Evolutionary conservation across 2,888 invertebrate genomes (phyloP).

Genomic region (Drosophila anomalipes): DNA sequence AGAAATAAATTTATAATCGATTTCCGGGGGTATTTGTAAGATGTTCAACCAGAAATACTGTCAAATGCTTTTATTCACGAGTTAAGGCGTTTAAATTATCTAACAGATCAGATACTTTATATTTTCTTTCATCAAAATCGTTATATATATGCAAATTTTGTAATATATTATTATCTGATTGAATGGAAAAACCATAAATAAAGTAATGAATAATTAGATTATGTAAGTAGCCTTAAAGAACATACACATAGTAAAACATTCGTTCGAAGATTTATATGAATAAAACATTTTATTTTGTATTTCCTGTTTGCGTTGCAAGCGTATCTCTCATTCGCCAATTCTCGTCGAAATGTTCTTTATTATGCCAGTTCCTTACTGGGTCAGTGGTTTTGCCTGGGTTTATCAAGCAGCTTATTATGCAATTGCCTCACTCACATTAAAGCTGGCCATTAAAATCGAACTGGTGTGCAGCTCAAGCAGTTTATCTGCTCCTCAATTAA

Average conservation of each 20-base stretch:
- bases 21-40: background rate
- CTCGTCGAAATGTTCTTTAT: background rate
- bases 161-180: background rate
- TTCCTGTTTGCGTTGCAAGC: slow-evolving; percentile 12
- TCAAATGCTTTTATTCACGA: background rate
- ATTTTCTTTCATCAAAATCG: background rate
- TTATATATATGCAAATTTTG: background rate
- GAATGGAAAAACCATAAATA: background rate
- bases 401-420: slow-evolving; percentile 65
- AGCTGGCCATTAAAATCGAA: slow-evolving; percentile 60
- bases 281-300: background rate
- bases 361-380: slow-evolving; percentile 55
- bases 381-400: slow-evolving; percentile 54
- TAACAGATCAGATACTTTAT: background rate
- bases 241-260: background rate
- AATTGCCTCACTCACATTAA: slow-evolving; percentile 50
- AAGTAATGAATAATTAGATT: background rate
- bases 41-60: background rate
- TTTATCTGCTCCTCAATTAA: slow-evolving; percentile 62
- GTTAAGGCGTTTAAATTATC: background rate
- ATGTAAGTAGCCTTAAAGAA: background rate
- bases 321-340: slow-evolving; percentile 16
- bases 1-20: no score
- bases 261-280: background rate
- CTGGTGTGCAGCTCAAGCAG: slow-evolving; percentile 39